Evolutionary conservation across 1,140 invertebrate species (phyloP), one percentile per base, ranked within the genome.

Genomic region (Scaptomyza hsui): DNA sequence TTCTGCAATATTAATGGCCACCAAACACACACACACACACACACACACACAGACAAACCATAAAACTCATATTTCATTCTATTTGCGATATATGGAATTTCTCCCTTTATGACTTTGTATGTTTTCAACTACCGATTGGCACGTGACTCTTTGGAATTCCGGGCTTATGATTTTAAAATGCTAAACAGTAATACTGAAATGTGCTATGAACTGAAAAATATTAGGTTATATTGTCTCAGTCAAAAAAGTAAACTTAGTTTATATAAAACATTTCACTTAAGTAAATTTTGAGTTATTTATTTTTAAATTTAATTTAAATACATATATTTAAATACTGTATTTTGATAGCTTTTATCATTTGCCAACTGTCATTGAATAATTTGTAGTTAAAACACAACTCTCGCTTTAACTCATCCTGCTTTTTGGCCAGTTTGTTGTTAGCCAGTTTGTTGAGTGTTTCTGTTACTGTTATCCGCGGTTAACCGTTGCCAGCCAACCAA

Each of bases 1-100:
- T 88, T 82, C 64, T 13, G 72, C 51, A 61, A 88, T 86, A 86
- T 81, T 88, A 86, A 86, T 88, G 81, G 82, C 82, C 49, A 39
- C 13, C 35, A 32, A 52, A 59, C 29, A 67, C 12, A 42, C 29
- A 35, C 13, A 49, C 42, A 49, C 26, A 57, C n/a, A 10, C 47
- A 56, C 29, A 47, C 42, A 57, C 29, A 51, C 35, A 56, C 39
- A 44, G 15, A 35, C 48, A 24, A 10, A 18, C 41, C 18, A 64
- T 45, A 26, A 62, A 49, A 76, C 44, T 74, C 77, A 85, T 86
- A 81, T 80, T 80, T 82, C 79, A 82, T 78, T 57, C 13, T 15
- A 39, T 67, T 52, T 32, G 7, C 13, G 45, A 60, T 60, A 49
- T 63, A n/a, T 44, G 60, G 60, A 64, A 56, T 70, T 37, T 13